phyloP scores from a whole-genome alignment of 2,113 vertebrate genomes.

The Chelonoidis abingdonii region DNA sequence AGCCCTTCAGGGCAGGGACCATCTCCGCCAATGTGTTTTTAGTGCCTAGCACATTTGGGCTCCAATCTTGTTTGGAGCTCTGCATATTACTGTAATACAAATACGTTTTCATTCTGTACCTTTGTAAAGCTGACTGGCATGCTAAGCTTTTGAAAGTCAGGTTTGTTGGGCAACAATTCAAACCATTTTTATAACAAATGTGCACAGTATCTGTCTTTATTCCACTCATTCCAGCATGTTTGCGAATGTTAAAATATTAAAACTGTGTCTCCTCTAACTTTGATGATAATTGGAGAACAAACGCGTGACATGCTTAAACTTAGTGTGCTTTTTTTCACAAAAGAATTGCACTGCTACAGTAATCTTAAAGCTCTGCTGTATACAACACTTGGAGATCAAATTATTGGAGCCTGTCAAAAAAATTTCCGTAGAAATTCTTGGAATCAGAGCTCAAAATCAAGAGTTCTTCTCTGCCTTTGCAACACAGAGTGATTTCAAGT shows the following conservation, averaged over 20 bases:
- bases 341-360: neutral
- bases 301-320: neutral
- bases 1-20: neutral
- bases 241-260: neutral
- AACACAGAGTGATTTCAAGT: neutral
- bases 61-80: neutral
- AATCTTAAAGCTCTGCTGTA: neutral
- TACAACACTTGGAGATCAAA: neutral
- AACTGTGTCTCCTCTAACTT: neutral
- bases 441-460: neutral
- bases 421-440: neutral
- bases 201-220: neutral
- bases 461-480: neutral
- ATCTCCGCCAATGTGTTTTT: neutral
- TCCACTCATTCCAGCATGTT: neutral
- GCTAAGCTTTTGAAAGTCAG: neutral
- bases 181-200: neutral
- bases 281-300: neutral
- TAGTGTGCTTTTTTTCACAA: neutral
- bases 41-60: neutral
- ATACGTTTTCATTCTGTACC: neutral
- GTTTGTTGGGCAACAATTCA: neutral
- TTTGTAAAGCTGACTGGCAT: neutral
- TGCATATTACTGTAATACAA: neutral
- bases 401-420: neutral